These are phyloP conservation scores for Paracentrotus lividus DNA, from an alignment of 53 echinoderm and acorn worm species.

Conservation along the genomic window DNA sequence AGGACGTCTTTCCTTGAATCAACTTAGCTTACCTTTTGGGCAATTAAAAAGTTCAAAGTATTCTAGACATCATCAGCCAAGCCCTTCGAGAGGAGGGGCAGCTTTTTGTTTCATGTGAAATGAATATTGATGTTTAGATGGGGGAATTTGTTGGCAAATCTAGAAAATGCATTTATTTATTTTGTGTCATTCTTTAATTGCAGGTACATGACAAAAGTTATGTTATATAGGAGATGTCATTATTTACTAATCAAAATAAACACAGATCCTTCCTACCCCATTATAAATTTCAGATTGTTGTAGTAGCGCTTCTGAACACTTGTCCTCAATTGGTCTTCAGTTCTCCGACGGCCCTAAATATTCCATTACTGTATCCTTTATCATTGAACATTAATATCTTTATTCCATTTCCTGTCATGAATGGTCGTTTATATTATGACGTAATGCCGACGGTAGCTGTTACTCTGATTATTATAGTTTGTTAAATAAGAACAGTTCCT, in stretches of 20 bases:
- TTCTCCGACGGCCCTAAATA: background rate
- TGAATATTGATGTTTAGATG: too few species aligned
- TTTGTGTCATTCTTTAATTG: too few species aligned
- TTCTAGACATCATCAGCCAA: background rate
- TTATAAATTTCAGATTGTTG: too few species aligned
- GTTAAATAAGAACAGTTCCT: background rate
- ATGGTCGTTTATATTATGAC: background rate
- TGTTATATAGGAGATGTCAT: too few species aligned
- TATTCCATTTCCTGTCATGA: conserved; percentile 14
- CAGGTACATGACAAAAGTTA: too few species aligned
- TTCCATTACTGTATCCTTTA: conserved; percentile 2
- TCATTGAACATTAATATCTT: conserved; percentile 41
- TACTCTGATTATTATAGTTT: background rate
- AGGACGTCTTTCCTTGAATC: background rate
- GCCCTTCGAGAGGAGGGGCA: background rate
- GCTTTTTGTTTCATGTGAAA: too few species aligned
- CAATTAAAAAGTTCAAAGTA: background rate
- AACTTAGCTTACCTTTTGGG: background rate
- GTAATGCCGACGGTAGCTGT: background rate
- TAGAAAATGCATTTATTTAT: too few species aligned
- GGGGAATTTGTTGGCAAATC: too few species aligned
- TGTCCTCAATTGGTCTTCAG: background rate
- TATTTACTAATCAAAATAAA: too few species aligned
- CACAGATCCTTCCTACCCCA: too few species aligned
- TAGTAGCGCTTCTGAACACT: background rate